Evolutionary conservation across 2,113 vertebrate genomes (phyloP).

Genomic region (Steatornis caripensis): DNA sequence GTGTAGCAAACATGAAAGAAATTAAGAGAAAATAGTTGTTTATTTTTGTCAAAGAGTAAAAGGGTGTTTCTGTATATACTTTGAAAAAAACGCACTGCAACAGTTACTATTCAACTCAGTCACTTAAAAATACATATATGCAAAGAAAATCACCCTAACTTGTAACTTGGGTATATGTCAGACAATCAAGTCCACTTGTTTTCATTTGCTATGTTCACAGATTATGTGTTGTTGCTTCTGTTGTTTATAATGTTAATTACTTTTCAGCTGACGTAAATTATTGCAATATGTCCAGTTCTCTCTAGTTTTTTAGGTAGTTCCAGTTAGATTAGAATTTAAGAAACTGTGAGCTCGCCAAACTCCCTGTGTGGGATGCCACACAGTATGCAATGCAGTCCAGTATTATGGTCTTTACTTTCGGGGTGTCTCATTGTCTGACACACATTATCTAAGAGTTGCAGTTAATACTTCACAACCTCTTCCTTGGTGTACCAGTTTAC

Average conservation of each 20-base stretch:
- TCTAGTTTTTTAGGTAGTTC: neutral
- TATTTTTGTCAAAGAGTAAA: neutral
- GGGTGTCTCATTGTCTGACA: neutral
- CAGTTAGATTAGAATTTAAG: neutral
- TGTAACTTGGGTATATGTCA: neutral
- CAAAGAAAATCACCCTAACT: neutral
- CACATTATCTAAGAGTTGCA: rapidly evolving
- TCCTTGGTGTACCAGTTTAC: neutral
- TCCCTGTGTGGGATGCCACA: neutral
- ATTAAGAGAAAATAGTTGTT: neutral
- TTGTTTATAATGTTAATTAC: neutral
- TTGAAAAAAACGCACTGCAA: neutral
- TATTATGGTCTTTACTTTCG: neutral
- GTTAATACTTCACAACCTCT: neutral
- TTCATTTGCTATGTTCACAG: neutral
- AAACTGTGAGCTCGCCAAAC: neutral
- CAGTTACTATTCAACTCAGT: neutral
- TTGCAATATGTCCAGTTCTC: neutral
- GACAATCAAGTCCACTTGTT: neutral
- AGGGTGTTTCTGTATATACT: neutral
- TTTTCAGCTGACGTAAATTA: neutral
- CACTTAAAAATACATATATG: neutral
- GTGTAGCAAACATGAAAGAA: neutral
- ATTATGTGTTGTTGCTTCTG: neutral
- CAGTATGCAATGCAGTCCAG: rapidly evolving